Base-by-base conservation (phyloP, 2,888 invertebrate genomes). In the Scaptodrosophila latifasciaeformis region DNA sequence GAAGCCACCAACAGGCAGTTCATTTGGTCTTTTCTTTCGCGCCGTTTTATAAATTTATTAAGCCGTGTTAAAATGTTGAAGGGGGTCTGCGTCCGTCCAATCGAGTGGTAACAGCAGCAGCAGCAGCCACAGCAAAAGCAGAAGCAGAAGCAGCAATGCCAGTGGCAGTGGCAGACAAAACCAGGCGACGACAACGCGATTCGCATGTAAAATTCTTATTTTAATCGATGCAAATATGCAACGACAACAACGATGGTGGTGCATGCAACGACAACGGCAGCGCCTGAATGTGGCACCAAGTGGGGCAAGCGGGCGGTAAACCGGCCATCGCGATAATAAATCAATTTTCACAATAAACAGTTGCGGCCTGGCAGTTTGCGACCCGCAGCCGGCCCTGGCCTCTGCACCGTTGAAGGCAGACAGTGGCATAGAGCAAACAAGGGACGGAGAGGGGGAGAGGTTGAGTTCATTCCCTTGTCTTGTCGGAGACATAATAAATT, bases 301-400 rank as follows among this genome's bases (percentile, higher is more conserved):
- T 7, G 51, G 10, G 47, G n/a, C n/a, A n/a, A n/a, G n/a, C n/a
- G 19, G 40, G 21, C 6, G 40, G 19, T 21, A 19, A 19, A 21
- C 54, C 71, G 65, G 78, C 60, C 78, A 75, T 66, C 71, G 74
- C 64, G 76, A 77, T 77, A 77, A 77, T 77, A 77, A 77, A 77
- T 77, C 80, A 81, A 77, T 77, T 77, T 77, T 79, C 75, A 81
- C 81, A 81, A 81, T 77, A 77, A 77, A 77, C 77, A 67, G 80
- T 79, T 66, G 60, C 60, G n/a, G 49, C n/a, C n/a, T n/a, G n/a
- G n/a, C n/a, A n/a, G n/a, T n/a, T n/a, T n/a, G n/a, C 30, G 43
- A 42, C 34, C 15, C 34, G 40, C 24, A 12, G 24, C 10, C 37
- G 46, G 15, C 21, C 30, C 34, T 15, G 34, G 34, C 13, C 34